Conservation (phyloP, 2,888 invertebrate species). For the Diogma glabrata region DNA sequence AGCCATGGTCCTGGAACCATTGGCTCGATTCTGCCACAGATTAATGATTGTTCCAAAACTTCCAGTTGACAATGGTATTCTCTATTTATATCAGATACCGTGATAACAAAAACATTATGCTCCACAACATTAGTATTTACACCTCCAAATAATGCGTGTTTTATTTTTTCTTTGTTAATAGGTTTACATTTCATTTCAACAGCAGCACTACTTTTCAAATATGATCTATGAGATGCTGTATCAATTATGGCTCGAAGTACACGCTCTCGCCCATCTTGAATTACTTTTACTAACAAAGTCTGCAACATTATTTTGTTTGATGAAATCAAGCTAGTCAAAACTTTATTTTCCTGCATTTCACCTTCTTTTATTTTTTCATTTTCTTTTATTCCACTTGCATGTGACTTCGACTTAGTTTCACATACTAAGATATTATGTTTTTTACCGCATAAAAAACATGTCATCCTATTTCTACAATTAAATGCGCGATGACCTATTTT, state of each 20-base stretch:
- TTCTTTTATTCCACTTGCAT: too few species aligned
- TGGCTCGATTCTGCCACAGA: neutral
- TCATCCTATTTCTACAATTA: neutral
- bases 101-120: neutral
- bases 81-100: neutral
- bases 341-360: neutral
- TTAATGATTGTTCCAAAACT: neutral
- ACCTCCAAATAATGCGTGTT: neutral
- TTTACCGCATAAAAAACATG: neutral
- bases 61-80: neutral
- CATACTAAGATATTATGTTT: neutral
- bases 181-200: constrained; percentile 11
- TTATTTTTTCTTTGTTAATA: constrained; percentile 5
- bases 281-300: neutral
- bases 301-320: neutral
- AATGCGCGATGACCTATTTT: neutral
- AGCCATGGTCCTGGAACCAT: neutral
- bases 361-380: neutral
- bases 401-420: neutral
- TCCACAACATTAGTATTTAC: neutral
- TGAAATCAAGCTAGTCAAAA: neutral
- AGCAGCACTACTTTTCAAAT: constrained; percentile 13
- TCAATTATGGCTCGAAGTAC: neutral
- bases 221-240: constrained; percentile 15
- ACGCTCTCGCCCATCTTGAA: neutral